Evolutionary conservation across 2,797 vertebrate species (phyloP).

Genomic region (Mus caroli): DNA sequence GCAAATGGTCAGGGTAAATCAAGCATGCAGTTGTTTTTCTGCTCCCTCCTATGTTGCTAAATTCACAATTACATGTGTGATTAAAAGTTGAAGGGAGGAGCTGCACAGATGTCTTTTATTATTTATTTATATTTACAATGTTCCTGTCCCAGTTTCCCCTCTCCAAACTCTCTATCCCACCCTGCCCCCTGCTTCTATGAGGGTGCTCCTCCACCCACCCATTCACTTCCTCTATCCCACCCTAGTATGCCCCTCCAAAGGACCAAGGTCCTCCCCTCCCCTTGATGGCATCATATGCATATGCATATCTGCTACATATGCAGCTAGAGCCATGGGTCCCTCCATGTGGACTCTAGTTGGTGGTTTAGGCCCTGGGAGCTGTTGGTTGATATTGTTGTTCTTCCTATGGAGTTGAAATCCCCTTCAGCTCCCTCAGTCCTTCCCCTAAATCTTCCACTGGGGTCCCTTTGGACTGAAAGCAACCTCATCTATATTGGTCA

Average conservation of each 20-base stretch:
- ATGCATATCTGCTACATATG: background rate
- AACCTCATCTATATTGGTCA: background rate
- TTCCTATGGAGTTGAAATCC: background rate
- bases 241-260: background rate
- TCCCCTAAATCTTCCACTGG: background rate
- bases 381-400: background rate
- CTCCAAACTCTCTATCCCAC: background rate
- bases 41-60: slow-evolving; percentile 28
- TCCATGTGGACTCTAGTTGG: background rate
- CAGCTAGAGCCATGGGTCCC: background rate
- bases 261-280: background rate
- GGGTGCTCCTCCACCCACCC: background rate
- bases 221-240: background rate
- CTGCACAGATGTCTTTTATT: background rate
- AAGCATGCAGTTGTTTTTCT: slow-evolving; percentile 47
- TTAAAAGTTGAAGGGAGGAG: background rate
- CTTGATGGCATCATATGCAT: background rate
- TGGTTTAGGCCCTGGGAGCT: background rate
- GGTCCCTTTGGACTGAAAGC: background rate
- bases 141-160: background rate
- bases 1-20: slow-evolving; percentile 36
- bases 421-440: background rate
- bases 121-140: background rate
- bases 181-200: background rate
- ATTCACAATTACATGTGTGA: slow-evolving; percentile 22